A percentile compares a stretch with the other conserved stretches of the same genome.
Conservation (phyloP, 2,888 invertebrate species). For the Eucera pruinosa region DNA sequence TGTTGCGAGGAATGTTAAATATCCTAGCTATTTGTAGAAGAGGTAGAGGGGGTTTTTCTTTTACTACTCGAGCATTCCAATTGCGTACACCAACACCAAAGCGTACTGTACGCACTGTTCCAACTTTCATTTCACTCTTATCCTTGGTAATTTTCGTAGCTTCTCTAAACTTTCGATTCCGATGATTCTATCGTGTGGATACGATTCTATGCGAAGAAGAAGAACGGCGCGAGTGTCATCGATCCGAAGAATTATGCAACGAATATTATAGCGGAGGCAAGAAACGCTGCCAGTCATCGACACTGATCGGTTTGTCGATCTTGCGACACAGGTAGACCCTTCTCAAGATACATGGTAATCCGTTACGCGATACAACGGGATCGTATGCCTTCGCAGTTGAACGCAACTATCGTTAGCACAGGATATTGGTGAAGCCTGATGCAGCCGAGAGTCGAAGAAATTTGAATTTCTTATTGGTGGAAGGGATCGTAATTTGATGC, state of each 20-base stretch:
- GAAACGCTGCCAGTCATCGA: slow-evolving; percentile 40
- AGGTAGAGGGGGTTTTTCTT: slow-evolving; percentile 9
- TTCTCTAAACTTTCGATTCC: not conserved
- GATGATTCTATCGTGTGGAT: too few relatives aligned
- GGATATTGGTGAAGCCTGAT: not conserved
- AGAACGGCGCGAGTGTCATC: not conserved
- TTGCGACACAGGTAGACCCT: slow-evolving; percentile 48
- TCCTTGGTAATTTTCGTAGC: not conserved
- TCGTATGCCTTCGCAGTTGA: slow-evolving; percentile 31
- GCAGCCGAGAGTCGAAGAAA: not conserved
- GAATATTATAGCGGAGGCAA: slow-evolving; percentile 15
- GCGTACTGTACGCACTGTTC: too few relatives aligned
- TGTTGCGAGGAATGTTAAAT: slow-evolving; percentile 48
- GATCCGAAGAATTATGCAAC: slow-evolving; percentile 13
- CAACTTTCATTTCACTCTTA: slow-evolving; percentile 13
- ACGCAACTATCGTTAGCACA: not conserved
- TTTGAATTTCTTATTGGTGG: too few relatives aligned
- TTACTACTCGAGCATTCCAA: slow-evolving; percentile 32
- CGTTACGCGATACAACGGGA: slow-evolving; percentile 60
- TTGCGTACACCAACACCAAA: too few relatives aligned
- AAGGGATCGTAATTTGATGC: too few relatives aligned
- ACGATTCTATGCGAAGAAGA: not conserved
- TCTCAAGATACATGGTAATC: slow-evolving; percentile 52
- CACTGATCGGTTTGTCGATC: slow-evolving; percentile 53
- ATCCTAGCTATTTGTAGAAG: slow-evolving; percentile 20